These are phyloP conservation scores for Paragorgia papillata DNA, from an alignment of 92 coral and sea anemone genomes.

Conservation along the genomic window DNA sequence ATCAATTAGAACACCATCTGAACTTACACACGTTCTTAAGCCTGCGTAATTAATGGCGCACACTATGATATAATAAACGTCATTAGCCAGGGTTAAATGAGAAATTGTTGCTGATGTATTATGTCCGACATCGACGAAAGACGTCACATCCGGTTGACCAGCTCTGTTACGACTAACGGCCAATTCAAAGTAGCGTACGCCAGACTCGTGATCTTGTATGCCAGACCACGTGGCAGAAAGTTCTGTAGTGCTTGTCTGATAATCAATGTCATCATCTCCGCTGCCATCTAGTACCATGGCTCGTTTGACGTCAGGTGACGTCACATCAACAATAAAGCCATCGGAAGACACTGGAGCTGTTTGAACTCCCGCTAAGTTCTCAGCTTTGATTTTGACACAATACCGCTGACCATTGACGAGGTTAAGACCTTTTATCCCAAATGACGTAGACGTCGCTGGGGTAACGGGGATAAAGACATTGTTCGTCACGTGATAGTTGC, in stretches of 20 bases:
- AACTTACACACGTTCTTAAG: conserved; percentile 69
- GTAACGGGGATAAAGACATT: conserved; percentile 64
- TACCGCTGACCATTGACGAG: conserved; percentile 93
- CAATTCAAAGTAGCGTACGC: conserved; percentile 67
- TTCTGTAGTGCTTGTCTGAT: conserved; percentile 63
- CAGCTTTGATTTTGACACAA: conserved; percentile 87
- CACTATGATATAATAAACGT: conserved; percentile 80
- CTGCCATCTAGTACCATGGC: conserved; percentile 87
- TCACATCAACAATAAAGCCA: conserved; percentile 83
- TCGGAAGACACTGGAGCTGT: conserved; percentile 77
- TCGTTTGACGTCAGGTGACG: conserved; percentile 68
- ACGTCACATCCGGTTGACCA: conserved; percentile 66
- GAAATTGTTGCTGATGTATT: conserved; percentile 67
- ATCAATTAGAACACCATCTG: conserved; percentile 93
- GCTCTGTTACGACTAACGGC: conserved; percentile 84
- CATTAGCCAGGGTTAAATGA: conserved; percentile 63
- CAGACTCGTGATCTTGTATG: conserved; percentile 82
- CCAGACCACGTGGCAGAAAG: conserved; percentile 86
- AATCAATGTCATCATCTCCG: conserved; percentile 78
- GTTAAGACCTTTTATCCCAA: conserved; percentile 53
- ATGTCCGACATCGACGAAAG: conserved; percentile 65
- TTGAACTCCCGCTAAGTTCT: conserved; percentile 81
- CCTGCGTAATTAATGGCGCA: conserved; percentile 86
- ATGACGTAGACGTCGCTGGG: conserved; percentile 76
- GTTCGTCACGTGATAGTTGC: conserved; percentile 87